Conservation (phyloP, 2,888 invertebrate genomes). For the Drosophila koepferae region DNA sequence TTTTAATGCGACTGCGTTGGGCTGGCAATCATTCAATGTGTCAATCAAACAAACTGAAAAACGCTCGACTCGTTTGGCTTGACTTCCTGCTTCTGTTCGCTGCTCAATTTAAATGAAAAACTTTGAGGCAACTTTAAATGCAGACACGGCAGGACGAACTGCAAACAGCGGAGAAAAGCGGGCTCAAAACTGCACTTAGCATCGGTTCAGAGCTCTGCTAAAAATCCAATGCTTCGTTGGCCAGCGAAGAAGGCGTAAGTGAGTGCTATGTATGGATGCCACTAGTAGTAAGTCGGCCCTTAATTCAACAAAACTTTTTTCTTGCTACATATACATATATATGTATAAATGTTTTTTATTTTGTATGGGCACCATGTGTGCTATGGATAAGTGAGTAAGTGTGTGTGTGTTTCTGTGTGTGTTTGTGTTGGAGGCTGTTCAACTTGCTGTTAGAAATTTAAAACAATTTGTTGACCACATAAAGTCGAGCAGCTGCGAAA, state of each 20-base stretch:
- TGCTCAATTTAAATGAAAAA: conserved; percentile 80
- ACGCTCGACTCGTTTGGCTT: conserved; percentile 30
- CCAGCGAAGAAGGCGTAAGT: conserved; percentile 60
- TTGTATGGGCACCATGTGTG: conserved; percentile 21
- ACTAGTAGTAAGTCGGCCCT: conserved; percentile 48
- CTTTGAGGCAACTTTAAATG: conserved; percentile 67
- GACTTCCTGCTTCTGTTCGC: conserved; percentile 31
- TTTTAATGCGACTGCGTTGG: conserved; percentile 10
- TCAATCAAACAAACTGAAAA: conserved; percentile 64
- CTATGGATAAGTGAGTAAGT: background rate
- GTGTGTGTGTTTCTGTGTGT: background rate
- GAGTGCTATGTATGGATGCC: conserved; percentile 56
- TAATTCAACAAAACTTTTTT: conserved; percentile 51
- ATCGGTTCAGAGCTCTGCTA: conserved; percentile 51
- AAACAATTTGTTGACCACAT: conserved; percentile 52
- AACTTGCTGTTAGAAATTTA: conserved; percentile 49
- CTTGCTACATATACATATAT: background rate
- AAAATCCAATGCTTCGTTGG: conserved; percentile 64
- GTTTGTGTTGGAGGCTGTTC: conserved; percentile 29
- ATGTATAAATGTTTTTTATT: background rate
- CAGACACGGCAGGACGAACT: conserved; percentile 20
- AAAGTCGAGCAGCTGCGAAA: conserved; percentile 29
- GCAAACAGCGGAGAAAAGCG: background rate
- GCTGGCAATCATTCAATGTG: conserved; percentile 70
- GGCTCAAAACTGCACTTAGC: conserved; percentile 44